These are phyloP conservation scores for Tragelaphus scriptus DNA, from an alignment of 2,113 vertebrate genomes.

Conservation along the genomic window DNA sequence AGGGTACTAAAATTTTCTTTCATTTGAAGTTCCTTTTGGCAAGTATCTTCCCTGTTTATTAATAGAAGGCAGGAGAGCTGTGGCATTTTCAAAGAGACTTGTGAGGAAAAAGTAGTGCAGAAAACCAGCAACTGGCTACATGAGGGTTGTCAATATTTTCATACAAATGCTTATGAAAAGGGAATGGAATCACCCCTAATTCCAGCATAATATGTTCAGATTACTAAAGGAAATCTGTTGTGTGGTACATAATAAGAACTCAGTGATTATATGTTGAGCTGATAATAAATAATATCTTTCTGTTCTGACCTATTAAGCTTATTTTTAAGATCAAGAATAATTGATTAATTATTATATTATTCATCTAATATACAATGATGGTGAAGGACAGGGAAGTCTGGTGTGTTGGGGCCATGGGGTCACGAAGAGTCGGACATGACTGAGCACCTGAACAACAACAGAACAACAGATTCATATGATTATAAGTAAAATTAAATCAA, in stretches of 20 bases:
- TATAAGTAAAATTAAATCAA: background rate
- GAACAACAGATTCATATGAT: background rate
- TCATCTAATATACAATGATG: background rate
- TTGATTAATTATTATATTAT: background rate
- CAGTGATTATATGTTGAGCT: background rate
- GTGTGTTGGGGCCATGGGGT: background rate
- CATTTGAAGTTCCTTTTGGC: background rate
- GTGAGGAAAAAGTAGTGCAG: background rate
- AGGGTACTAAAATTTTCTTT: background rate
- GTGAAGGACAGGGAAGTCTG: background rate
- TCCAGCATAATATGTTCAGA: background rate
- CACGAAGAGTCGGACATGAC: background rate
- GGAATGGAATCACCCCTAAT: background rate
- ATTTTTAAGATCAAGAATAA: background rate
- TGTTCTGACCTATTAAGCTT: background rate
- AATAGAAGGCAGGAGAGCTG: background rate
- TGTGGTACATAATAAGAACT: background rate
- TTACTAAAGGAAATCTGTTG: background rate
- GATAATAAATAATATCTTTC: background rate
- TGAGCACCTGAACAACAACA: background rate
- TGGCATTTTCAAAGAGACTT: background rate
- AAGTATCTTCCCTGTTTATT: background rate
- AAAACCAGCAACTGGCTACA: background rate
- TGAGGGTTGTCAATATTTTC: background rate
- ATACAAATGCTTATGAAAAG: background rate